Evolutionary conservation across 2,113 vertebrate species (phyloP).

Genomic region (Spea bombifrons): DNA sequence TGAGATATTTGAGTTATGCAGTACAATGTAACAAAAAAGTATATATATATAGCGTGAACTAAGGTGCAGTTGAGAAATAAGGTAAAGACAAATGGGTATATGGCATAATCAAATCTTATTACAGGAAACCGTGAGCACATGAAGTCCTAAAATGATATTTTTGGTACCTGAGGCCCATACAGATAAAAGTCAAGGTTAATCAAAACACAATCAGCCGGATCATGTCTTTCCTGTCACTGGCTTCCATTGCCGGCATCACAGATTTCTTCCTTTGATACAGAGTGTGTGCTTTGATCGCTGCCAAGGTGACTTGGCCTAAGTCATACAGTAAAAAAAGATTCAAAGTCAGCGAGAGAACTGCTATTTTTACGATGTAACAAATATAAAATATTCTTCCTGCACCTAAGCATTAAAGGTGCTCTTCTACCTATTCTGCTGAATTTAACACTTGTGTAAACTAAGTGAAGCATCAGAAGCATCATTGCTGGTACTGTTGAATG

Average conservation of each 20-base stretch:
- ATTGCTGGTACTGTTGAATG: too few species aligned
- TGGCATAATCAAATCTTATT: too few species aligned
- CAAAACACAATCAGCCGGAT: constrained; percentile 17
- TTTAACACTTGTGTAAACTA: not conserved
- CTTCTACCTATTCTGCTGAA: not conserved
- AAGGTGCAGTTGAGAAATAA: too few species aligned
- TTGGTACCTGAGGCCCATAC: constrained; percentile 6
- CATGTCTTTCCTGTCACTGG: constrained; percentile 2
- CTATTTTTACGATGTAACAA: constrained; percentile 1
- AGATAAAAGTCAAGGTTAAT: constrained; percentile 31
- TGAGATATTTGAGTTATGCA: too few species aligned
- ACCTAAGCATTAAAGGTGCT: too few species aligned
- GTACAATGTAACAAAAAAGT: too few species aligned
- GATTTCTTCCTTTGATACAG: constrained; percentile 10
- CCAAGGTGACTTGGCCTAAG: constrained; percentile 13
- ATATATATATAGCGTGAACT: too few species aligned
- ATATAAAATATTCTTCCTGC: not conserved
- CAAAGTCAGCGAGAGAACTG: not conserved
- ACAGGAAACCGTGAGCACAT: too few species aligned
- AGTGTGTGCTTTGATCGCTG: constrained; percentile 21
- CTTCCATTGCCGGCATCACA: constrained; percentile 21
- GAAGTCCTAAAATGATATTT: not conserved
- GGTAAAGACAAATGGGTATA: too few species aligned
- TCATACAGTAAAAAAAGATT: constrained; percentile 31
- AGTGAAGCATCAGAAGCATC: not conserved